Percentiles rank a stretch among this genome's conserved stretches.
Evolutionary conservation across 2,113 vertebrate species (phyloP).

Genomic region (Chaenocephalus aceratus): DNA sequence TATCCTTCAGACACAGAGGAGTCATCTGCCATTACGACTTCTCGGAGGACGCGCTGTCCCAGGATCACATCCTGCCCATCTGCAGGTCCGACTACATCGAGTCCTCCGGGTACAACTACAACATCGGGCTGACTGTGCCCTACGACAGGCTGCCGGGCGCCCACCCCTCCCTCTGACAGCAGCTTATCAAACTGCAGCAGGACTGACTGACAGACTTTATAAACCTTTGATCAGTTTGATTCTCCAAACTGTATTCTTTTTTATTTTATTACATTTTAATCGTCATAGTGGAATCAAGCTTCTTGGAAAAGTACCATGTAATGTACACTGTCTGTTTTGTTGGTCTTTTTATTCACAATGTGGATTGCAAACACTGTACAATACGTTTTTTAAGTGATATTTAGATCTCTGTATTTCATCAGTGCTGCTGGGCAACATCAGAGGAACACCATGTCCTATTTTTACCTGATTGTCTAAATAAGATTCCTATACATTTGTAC

Average conservation of each 20-base stretch:
- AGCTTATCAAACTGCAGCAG: neutral
- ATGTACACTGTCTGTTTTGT: neutral
- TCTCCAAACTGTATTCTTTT: slow-evolving; percentile 21
- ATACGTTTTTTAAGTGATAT: neutral
- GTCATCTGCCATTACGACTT: slow-evolving; percentile 93
- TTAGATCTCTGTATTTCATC: neutral
- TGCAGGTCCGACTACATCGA: slow-evolving; percentile 88
- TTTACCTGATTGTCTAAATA: slow-evolving; percentile 14
- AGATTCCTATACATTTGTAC: neutral
- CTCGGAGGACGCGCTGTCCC: slow-evolving; percentile 84
- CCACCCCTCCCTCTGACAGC: slow-evolving; percentile 50
- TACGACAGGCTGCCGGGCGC: slow-evolving; percentile 81
- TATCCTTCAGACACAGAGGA: slow-evolving; percentile 87
- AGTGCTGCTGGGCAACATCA: neutral
- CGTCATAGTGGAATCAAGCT: neutral
- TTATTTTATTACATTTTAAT: neutral
- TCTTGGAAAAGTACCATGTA: neutral
- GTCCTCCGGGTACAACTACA: slow-evolving; percentile 88
- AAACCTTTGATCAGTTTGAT: slow-evolving; percentile 8
- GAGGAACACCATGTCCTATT: slow-evolving; percentile 18
- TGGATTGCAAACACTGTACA: neutral
- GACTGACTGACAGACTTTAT: neutral
- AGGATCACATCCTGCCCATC: slow-evolving; percentile 89
- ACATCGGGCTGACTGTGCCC: slow-evolving; percentile 90
- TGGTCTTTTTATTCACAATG: neutral